Base-by-base conservation (phyloP, 2,113 vertebrate species). In the Meleagris gallopavo region DNA sequence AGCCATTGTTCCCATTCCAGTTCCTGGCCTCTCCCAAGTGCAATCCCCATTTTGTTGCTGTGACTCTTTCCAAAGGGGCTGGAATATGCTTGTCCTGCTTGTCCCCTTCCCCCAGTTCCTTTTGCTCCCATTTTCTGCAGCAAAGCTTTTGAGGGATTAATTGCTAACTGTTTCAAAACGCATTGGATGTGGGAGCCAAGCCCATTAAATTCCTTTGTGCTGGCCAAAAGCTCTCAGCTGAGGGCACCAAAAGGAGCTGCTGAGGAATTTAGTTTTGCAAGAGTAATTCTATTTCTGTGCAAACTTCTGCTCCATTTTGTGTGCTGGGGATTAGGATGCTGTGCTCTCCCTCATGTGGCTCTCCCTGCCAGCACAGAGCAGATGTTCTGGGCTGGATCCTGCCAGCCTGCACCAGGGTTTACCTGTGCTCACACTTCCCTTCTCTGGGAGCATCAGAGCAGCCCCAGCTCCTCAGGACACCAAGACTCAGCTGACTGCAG, bases 101-200 rank as follows among this genome's bases (percentile, higher is more conserved):
- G 5, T 85, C 36, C 48, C 82, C 88, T 83, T 69, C 89, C 83
- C 80, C 88, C 83, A 86, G 1, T 27, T 72, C 38, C 48, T 92
- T 90, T 92, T 96, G 86, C 77, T 81, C 86, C 43, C 3, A 0
- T 92, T 95, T 93, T 82, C 92, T 22, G 30, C 86, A 84, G 40
- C 69, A 58, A 89, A 92, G 61, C 74, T 77, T 92, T 74, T 82
- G 4, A 8, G 57, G 95, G 73, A 87, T 82, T 92, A 89, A 72
- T 50, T 86, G 66, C 94, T 89, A 83, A 83, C 11, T n/a, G 29
- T 76, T 90, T 87, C 89, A 88, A 93, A 96, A 75, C 4, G 60
- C 20, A 61, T 81, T 48, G 60, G 54, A 34, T 6, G 12, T 2
- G 0, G 86, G 84, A 90, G 94, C 94, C 94, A 94, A 92, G 36